Conservation (phyloP, 1,140 invertebrate genomes). For the Penaeus indicus region DNA sequence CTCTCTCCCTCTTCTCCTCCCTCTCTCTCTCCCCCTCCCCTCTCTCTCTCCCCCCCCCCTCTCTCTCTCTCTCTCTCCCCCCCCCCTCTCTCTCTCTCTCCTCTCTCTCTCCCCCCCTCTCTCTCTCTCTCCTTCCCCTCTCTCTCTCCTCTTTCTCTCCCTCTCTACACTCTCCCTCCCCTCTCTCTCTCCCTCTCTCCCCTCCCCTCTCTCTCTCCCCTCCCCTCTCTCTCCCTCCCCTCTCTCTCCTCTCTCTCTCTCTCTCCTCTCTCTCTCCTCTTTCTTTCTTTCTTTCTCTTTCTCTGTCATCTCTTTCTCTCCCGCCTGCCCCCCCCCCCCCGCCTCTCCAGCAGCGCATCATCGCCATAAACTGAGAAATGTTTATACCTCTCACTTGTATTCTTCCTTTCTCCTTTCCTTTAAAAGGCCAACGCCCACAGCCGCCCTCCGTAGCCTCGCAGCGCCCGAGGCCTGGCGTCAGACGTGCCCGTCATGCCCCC, state of each 20-base stretch:
- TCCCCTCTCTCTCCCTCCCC: not conserved
- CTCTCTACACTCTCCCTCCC: not conserved
- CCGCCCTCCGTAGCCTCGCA: not conserved
- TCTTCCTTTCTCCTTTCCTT: not conserved
- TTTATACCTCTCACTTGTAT: not conserved
- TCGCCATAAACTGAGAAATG: not conserved
- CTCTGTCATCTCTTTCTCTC: not conserved
- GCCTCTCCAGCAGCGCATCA: not conserved
- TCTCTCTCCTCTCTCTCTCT: not conserved
- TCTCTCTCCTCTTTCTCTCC: not conserved
- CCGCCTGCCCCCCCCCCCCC: not conserved
- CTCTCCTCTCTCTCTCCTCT: not conserved
- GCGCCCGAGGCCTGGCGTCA: no score
- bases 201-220: not conserved
- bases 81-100: conserved; percentile 1
- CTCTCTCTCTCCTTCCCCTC: not conserved
- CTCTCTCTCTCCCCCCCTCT: not conserved
- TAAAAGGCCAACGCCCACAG: not conserved
- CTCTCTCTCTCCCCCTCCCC: not conserved
- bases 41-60: not conserved
- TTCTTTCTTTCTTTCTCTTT: not conserved
- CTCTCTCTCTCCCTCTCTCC: not conserved
- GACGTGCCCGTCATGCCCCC: no score
- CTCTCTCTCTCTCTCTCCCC: not conserved
- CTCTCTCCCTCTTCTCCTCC: not conserved